Evolutionary conservation across 2,113 vertebrate species (phyloP), one percentile per base, ranked within the genome.

Genomic region (Zapornia atra): DNA sequence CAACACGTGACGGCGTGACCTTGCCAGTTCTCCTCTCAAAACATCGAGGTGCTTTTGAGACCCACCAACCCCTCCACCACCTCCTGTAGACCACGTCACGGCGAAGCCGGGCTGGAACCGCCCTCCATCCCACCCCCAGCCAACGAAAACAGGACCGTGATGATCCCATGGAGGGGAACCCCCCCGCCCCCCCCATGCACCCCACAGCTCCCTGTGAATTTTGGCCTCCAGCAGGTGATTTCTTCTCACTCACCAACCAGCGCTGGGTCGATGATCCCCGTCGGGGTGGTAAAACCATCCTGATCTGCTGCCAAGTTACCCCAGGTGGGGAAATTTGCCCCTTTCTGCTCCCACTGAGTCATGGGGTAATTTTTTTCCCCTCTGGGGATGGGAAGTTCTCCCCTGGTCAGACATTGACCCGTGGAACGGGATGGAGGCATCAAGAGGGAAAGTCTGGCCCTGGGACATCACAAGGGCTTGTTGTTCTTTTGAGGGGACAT

Each of bases 41-140:
- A 3, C 6, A 2, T 4, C 6, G 7, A 40, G n/a, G 19, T 19
- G 24, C 4, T 48, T 40, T 22, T 2, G 24, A 4, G 8, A 15
- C 61, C 61, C 60, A 5, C 28, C 38, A 7, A 17, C 2, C 19
- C 13, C 24, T 1, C 48, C 18, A 19, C 48, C 20, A 6, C 16
- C 5, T 50, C 26, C 56, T 12, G 17, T 10, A 5, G 54, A 6
- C 22, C 24, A 4, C 14, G 11, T 4, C 20, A 5, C 0, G 44
- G 20, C 14, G 57, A 50, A 29, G 15, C 56, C 6, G 1, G n/a
- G n/a, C 28, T 8, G 57, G 57, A 15, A 11, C 59, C 6, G 9
- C 21, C 34, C 50, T 75, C 71, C 34, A 6, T 21, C 61, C 18
- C 53, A n/a, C 19, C 71, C 61, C 60, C 44, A 46, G 4, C 17